Evolutionary conservation across 64 coral and sea anemone species (phyloP).

Genomic region (Actinia tenebrosa): DNA sequence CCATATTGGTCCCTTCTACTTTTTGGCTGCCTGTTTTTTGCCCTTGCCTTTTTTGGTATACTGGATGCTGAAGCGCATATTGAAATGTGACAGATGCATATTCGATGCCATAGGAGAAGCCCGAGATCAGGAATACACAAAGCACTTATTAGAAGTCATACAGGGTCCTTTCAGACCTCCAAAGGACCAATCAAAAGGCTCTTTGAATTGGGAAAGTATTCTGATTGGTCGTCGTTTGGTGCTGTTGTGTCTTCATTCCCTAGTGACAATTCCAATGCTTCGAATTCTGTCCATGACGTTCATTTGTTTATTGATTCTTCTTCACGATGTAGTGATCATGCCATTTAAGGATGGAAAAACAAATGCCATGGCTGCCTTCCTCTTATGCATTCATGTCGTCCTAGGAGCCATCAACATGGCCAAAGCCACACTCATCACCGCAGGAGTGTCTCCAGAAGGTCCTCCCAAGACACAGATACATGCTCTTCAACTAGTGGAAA

Average conservation of each 20-base stretch:
- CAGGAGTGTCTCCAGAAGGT: constrained; percentile 31
- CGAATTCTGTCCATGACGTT: constrained; percentile 35
- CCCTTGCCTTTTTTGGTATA: constrained; percentile 63
- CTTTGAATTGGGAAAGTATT: constrained; percentile 79
- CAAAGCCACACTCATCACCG: constrained; percentile 43
- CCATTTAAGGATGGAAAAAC: constrained; percentile 34
- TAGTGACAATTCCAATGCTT: constrained; percentile 37
- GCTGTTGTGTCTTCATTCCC: constrained; percentile 49
- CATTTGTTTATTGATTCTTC: constrained; percentile 26
- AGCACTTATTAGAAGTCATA: constrained; percentile 33
- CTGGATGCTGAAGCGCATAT: constrained; percentile 33
- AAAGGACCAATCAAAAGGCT: constrained; percentile 16
- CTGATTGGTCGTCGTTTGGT: constrained; percentile 65
- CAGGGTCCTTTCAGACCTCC: constrained; percentile 47
- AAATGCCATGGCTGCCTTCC: constrained; percentile 38
- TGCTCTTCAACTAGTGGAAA: constrained; percentile 27
- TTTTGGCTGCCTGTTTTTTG: constrained; percentile 54
- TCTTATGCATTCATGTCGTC: constrained; percentile 37
- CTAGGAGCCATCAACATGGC: constrained; percentile 52
- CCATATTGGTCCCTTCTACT: constrained; percentile 17
- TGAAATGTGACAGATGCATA: neutral
- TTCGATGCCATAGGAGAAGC: neutral
- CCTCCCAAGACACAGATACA: constrained; percentile 21
- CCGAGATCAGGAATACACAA: neutral
- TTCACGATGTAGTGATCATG: constrained; percentile 37